phyloP scores from a whole-genome alignment of 2,888 invertebrate species.

The Phlogophora meticulosa region DNA sequence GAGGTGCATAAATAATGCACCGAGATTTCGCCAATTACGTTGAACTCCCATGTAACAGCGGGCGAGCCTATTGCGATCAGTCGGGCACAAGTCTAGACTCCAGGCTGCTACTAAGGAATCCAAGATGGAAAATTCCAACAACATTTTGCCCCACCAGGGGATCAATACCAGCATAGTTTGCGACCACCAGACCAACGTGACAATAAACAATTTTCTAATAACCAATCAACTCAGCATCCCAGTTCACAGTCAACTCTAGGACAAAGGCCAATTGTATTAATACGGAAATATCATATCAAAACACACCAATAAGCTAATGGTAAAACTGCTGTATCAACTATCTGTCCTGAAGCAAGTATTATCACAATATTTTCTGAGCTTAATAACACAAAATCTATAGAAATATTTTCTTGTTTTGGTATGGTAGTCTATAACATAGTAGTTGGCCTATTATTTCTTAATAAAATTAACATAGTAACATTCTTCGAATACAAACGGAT shows the following conservation, averaged over 20 bases:
- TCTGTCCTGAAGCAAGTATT: slow-evolving; percentile 17
- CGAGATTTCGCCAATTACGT: no score
- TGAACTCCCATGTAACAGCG: no score
- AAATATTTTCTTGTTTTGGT: slow-evolving; percentile 37
- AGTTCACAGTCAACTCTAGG: no score
- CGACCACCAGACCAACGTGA: no score
- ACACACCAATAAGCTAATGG: slow-evolving; percentile 1
- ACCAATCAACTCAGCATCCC: not conserved
- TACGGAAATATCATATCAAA: not conserved
- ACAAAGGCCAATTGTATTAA: not conserved
- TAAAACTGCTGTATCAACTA: slow-evolving; percentile 12
- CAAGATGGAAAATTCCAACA: no score
- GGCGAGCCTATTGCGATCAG: no score
- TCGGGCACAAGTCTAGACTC: no score
- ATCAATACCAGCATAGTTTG: no score
- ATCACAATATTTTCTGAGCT: slow-evolving; percentile 13
- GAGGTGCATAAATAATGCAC: no score
- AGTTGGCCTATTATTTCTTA: slow-evolving; percentile 37
- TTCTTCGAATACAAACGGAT: slow-evolving; percentile 50
- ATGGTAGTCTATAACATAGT: slow-evolving; percentile 41
- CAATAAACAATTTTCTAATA: not conserved
- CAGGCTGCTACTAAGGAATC: no score
- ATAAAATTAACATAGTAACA: slow-evolving; percentile 53
- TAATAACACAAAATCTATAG: slow-evolving; percentile 31
- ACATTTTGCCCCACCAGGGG: no score